These are phyloP conservation scores for Typhlichthys subterraneus DNA, from an alignment of 2,797 vertebrate species.

Conservation along the genomic window DNA sequence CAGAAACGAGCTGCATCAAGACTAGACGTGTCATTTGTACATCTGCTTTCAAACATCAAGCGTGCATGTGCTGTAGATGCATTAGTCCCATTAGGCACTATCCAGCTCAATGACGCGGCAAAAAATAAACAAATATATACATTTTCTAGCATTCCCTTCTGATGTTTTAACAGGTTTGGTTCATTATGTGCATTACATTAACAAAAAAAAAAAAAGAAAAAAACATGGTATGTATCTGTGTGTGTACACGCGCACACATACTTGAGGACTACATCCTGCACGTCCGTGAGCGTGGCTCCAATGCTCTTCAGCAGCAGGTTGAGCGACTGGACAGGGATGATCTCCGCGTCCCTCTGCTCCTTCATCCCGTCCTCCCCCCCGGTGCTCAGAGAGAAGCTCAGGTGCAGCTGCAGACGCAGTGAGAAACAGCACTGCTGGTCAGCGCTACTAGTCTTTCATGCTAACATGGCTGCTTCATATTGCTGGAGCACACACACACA, in stretches of 20 bases:
- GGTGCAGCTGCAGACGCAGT: conserved; percentile 82
- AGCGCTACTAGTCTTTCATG: background rate
- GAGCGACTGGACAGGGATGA: conserved; percentile 88
- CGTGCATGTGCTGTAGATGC: no score
- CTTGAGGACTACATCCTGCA: conserved; percentile 96
- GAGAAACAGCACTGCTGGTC: background rate
- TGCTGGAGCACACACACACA: no score
- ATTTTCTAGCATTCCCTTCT: no score
- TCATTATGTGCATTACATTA: no score
- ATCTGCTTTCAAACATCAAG: background rate
- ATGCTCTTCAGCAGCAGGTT: conserved; percentile 96
- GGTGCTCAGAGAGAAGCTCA: conserved; percentile 93
- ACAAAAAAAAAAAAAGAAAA: no score
- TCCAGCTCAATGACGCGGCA: no score
- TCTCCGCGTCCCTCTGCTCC: conserved; percentile 80
- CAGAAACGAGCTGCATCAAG: background rate
- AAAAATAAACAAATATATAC: no score
- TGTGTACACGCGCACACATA: conserved; percentile 61
- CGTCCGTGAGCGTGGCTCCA: conserved; percentile 94
- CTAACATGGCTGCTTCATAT: no score
- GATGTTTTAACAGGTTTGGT: no score
- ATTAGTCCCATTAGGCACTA: no score
- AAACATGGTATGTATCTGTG: background rate
- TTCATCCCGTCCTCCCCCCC: conserved; percentile 89
- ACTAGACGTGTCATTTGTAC: no score